Conservation (phyloP, 2,113 vertebrate species). For the Diadophis punctatus region DNA sequence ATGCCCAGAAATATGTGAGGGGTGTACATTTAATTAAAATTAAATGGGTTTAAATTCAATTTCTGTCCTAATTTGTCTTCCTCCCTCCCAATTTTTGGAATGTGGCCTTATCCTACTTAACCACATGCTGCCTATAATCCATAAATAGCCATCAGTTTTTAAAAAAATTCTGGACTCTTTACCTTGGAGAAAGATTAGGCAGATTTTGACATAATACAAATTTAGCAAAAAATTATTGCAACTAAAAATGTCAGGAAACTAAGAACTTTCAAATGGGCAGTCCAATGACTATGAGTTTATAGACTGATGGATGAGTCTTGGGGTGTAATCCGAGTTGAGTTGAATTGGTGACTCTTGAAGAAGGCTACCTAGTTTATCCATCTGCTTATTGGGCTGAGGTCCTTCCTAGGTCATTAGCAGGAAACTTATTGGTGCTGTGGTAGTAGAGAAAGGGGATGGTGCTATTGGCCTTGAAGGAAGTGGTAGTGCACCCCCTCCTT, state of each 20-base stretch:
- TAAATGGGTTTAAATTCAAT: neutral
- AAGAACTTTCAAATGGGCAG: neutral
- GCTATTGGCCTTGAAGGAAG: neutral
- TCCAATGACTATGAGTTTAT: neutral
- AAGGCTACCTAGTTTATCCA: neutral
- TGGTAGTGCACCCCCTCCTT: neutral
- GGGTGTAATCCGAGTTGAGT: neutral
- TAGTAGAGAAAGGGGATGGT: neutral
- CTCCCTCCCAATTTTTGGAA: neutral
- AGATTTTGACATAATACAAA: neutral
- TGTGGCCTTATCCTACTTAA: neutral
- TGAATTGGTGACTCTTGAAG: neutral
- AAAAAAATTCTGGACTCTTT: neutral
- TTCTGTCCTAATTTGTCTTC: neutral
- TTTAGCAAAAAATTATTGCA: neutral
- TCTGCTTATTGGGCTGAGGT: neutral
- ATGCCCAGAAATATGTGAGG: neutral
- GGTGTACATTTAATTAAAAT: neutral
- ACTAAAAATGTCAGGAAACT: neutral
- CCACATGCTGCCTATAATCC: neutral
- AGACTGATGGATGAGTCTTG: neutral
- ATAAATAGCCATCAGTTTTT: neutral
- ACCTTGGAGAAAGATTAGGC: neutral
- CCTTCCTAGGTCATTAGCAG: neutral
- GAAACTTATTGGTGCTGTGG: neutral